Percentiles rank a stretch among this genome's conserved stretches.
These are phyloP conservation scores for Raphicerus campestris DNA, from an alignment of 2,113 vertebrate species.

Conservation along the genomic window DNA sequence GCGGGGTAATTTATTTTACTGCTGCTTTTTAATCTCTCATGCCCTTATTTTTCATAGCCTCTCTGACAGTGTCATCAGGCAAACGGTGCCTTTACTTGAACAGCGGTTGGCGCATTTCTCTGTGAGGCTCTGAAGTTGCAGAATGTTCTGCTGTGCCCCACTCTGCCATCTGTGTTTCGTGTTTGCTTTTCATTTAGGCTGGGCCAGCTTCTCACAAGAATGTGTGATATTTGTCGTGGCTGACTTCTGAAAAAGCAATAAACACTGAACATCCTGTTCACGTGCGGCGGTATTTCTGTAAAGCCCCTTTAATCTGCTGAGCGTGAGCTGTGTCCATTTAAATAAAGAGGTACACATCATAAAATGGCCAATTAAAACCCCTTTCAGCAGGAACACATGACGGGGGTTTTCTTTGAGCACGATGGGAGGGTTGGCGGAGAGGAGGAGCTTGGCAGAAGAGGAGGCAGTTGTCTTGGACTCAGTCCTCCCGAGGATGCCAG, in stretches of 20 bases:
- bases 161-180: not conserved
- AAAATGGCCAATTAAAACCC: not conserved
- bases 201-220: not conserved
- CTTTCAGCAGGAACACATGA: not conserved
- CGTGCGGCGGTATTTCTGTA: not conserved
- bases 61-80: not conserved
- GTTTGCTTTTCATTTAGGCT: slow-evolving; percentile 7
- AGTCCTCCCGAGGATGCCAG: fast-evolving
- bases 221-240: not conserved
- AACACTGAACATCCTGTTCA: not conserved
- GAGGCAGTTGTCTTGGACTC: not conserved
- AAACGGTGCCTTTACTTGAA: not conserved
- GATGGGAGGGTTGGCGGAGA: not conserved
- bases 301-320: not conserved
- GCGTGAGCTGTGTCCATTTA: not conserved
- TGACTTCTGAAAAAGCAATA: not conserved
- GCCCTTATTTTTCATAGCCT: slow-evolving; percentile 22
- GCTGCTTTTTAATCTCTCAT: slow-evolving; percentile 8
- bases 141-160: not conserved
- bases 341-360: not conserved
- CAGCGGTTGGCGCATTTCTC: not conserved
- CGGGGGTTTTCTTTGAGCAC: not conserved
- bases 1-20: slow-evolving; percentile 5
- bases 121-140: not conserved
- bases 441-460: not conserved